Evolutionary conservation across 2,113 vertebrate genomes (phyloP), one percentile per base, ranked within the genome.

Genomic region (Boulengeromyrus knoepffleri): DNA sequence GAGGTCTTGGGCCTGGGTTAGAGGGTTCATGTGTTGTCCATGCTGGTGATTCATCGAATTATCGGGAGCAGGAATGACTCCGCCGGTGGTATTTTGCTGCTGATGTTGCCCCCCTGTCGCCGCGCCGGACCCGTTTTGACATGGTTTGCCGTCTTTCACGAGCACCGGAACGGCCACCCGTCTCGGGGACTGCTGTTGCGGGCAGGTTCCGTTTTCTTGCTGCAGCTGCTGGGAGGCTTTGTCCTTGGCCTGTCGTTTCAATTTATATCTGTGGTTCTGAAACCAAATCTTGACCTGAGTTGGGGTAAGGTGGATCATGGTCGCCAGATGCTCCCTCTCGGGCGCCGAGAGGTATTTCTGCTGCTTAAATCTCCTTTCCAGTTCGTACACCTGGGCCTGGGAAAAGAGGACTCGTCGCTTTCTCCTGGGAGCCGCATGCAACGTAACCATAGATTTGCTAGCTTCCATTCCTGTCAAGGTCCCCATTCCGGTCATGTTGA

Each of bases 201-300:
- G 90, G 94, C 92, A 95, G 88, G 46, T 91, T 8, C 85, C 92
- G 1, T 91, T 93, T 83, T 95, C 96, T 90, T 96, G 96, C 91
- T 96, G 96, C 89, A 95, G 95, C 92, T 95, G 96, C 93, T 96
- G 96, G 15, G 96, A 91, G 17, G 93, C 95, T 93, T 98, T 98
- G 96, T 99, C 98, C 93, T 98, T 98, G 90, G 97, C 96, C 94
- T 99, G 98, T 10, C 98, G 94, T 92, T 99, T 99, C 96, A 99
- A 98, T 94, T 99, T 99, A 95, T 99, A 99, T 89, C 98, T 96
- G 90, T 99, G 98, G 92, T 99, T 99, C 95, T 99, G 98, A 94
- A 99, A 99, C 98, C 98, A 99, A 95, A 99, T 99, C 94, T 99
- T 99, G 27, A 99, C 98, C 95, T 99, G 98, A 9, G 98, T 99